phyloP scores from a whole-genome alignment of 2,113 vertebrate genomes.

The Pangasianodon hypophthalmus region DNA sequence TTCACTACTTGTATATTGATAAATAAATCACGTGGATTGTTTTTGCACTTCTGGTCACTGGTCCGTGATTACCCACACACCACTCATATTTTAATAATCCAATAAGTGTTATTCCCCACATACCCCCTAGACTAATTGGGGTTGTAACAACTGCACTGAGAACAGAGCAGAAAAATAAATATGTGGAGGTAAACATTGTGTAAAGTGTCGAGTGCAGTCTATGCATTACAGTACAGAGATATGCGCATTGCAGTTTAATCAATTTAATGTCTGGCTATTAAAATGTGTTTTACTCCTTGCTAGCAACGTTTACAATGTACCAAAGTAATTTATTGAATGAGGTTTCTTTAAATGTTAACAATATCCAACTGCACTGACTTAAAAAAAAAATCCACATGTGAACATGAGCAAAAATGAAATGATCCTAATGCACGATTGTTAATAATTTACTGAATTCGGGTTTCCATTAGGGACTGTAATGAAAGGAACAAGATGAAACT shows the following conservation, averaged over 20 bases:
- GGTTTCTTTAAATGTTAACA: background rate
- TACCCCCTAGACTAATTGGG: too few relatives aligned
- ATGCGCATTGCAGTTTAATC: background rate
- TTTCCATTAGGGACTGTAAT: background rate
- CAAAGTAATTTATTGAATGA: background rate
- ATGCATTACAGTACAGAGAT: background rate
- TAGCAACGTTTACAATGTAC: background rate
- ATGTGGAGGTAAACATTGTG: background rate
- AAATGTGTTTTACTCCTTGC: background rate
- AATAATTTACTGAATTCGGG: background rate
- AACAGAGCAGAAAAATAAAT: background rate
- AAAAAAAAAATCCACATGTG: background rate
- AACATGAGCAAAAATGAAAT: background rate
- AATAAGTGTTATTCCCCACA: too few relatives aligned
- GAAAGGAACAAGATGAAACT: background rate
- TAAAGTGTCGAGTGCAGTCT: background rate
- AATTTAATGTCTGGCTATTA: background rate
- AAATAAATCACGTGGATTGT: too few relatives aligned
- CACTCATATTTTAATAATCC: too few relatives aligned
- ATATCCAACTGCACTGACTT: background rate
- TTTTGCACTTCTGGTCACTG: too few relatives aligned
- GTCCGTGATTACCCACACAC: too few relatives aligned
- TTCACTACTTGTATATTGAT: too few relatives aligned
- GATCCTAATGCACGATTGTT: background rate
- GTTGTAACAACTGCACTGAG: too few relatives aligned